Evolutionary conservation across 2,888 invertebrate species (phyloP), one percentile per base, ranked within the genome.

Genomic region (Leptinotarsa rubiginosa): DNA sequence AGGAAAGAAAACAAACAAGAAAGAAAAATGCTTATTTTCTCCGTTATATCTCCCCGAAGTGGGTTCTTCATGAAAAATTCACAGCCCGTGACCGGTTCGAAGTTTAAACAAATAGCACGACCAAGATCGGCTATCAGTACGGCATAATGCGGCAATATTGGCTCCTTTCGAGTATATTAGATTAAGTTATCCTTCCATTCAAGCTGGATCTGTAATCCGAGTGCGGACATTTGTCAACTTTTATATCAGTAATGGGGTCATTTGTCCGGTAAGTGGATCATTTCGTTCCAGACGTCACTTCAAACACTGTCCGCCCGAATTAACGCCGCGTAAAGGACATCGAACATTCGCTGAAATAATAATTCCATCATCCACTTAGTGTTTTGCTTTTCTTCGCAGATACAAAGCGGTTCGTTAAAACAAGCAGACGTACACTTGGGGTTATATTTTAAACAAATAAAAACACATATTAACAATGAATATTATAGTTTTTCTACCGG

Each of bases 181-280:
- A 80, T 81, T 80, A 80, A 79, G 79, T 80, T 78, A 78, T 80
- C 75, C 78, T 75, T 69, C 71, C 73, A 77, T 77, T 79, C 75
- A 72, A 72, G 59, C 70, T 31, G 59, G 75, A 76, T 68, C 72
- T 76, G 78, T 81, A 81, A 81, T 82, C 80, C 79, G 79, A 82
- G 78, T 79, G 81, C 77, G 72, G 82, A 81, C 86, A 87, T 87
- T 86, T 86, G 86, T 87, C 87, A 87, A 86, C 86, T 87, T 86
- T 87, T 87, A 86, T 87, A 84, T 85, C 83, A 80, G 85, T 87
- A 86, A 87, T 86, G 85, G 85, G 81, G 79, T 84, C 85, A 84
- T 87, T 87, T 87, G 85, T 86, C 82, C 82, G 78, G 79, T 81
- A 82, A 83, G 83, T 83, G 83, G 82, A 80, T 81, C 81, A 72